These are phyloP conservation scores for Rhagonycha lutea DNA, from an alignment of 2,888 invertebrate species.

Conservation along the genomic window DNA sequence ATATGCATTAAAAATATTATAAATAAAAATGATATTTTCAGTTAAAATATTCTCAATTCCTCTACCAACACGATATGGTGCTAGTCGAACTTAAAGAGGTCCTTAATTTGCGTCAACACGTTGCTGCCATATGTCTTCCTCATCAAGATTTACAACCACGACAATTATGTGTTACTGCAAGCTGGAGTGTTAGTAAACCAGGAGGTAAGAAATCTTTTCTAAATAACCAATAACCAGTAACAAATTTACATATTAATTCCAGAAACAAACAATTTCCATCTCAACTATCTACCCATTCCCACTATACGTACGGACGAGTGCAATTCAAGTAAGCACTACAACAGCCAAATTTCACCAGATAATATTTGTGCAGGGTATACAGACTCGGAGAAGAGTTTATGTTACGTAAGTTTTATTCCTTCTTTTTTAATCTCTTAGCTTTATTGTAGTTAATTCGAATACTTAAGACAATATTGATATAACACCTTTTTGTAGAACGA, in stretches of 20 bases:
- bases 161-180: slow-evolving; percentile 62
- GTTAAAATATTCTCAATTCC: slow-evolving; percentile 61
- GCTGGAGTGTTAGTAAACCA: slow-evolving; percentile 61
- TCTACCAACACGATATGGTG: slow-evolving; percentile 63
- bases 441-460: not conserved
- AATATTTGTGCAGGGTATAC: slow-evolving; percentile 65
- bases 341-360: slow-evolving; percentile 60
- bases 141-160: slow-evolving; percentile 54
- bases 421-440: not conserved
- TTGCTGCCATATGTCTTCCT: slow-evolving; percentile 64
- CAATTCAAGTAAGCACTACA: slow-evolving; percentile 66
- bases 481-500: slow-evolving; percentile 59
- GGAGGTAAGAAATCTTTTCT: slow-evolving; percentile 48
- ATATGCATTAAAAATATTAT: not conserved
- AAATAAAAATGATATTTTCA: slow-evolving; percentile 36
- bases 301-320: slow-evolving; percentile 60
- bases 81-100: slow-evolving; percentile 60
- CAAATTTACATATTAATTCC: slow-evolving; percentile 28
- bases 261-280: slow-evolving; percentile 57
- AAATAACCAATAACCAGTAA: not conserved
- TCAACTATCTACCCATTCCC: slow-evolving; percentile 61
- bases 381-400: slow-evolving; percentile 61
- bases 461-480: not conserved
- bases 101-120: slow-evolving; percentile 57
- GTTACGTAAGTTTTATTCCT: slow-evolving; percentile 59